Evolutionary conservation across 2,797 vertebrate genomes (phyloP).

Genomic region (Sebastes reedi): DNA sequence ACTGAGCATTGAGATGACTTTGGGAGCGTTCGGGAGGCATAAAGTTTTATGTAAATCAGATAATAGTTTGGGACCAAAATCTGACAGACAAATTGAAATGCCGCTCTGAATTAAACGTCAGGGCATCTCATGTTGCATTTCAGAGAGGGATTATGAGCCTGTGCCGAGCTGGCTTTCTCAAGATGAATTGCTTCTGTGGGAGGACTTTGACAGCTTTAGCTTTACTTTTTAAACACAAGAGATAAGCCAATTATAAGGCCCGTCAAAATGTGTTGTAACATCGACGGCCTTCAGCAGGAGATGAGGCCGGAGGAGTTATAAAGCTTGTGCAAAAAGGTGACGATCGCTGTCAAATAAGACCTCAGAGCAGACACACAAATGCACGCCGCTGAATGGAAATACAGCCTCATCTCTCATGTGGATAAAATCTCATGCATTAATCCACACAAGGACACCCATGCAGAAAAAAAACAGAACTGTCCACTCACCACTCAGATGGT

Average conservation of each 20-base stretch:
- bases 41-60: slow-evolving; percentile 28
- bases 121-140: slow-evolving; percentile 4
- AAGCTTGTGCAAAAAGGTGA: not conserved
- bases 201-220: slow-evolving; percentile 41
- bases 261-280: slow-evolving; percentile 10
- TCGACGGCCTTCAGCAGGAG: not conserved
- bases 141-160: not conserved
- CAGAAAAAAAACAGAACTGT: not conserved
- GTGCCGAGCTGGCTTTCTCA: not conserved
- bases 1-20: not conserved
- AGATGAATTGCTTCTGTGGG: slow-evolving; percentile 22
- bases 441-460: not conserved
- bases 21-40: not conserved
- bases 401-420: not conserved
- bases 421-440: not conserved
- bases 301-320: not conserved
- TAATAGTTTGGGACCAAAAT: slow-evolving; percentile 15
- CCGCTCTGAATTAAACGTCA: slow-evolving; percentile 5
- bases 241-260: slow-evolving; percentile 23
- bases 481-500: slow-evolving; percentile 85
- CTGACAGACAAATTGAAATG: slow-evolving; percentile 10
- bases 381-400: not conserved
- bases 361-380: not conserved
- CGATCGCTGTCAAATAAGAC: not conserved
- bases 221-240: slow-evolving; percentile 14